Percentiles rank a stretch among this genome's conserved stretches.
These are phyloP conservation scores for Dryadula phaetusa DNA, from an alignment of 2,888 invertebrate species.

Conservation along the genomic window DNA sequence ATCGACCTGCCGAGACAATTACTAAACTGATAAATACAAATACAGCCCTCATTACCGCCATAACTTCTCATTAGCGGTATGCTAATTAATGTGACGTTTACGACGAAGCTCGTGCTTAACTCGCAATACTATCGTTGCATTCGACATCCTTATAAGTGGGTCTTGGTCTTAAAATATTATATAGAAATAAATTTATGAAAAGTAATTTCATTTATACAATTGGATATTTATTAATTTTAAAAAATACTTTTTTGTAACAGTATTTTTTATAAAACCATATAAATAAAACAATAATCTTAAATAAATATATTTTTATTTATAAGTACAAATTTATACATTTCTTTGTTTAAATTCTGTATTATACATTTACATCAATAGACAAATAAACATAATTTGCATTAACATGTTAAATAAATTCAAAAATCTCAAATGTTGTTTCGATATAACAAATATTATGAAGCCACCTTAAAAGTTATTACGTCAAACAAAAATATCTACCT, in stretches of 20 bases:
- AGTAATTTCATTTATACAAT: neutral
- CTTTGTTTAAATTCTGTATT: neutral
- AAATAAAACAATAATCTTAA: neutral
- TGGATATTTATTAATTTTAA: neutral
- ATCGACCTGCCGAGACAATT: conserved; percentile 23
- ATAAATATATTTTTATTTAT: too few relatives aligned
- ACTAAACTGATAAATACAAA: conserved; percentile 66
- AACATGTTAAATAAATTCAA: conserved; percentile 3
- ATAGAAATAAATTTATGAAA: neutral
- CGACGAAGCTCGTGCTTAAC: conserved; percentile 67
- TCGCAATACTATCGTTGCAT: conserved; percentile 37
- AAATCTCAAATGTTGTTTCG: conserved; percentile 11
- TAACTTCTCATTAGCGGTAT: conserved; percentile 83
- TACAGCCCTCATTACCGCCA: conserved; percentile 79
- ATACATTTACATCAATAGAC: neutral
- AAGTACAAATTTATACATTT: neutral
- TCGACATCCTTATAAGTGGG: conserved; percentile 42
- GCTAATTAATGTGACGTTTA: conserved; percentile 83
- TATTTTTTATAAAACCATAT: neutral
- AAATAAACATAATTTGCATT: conserved; percentile 1
- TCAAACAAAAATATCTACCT: conserved; percentile 17
- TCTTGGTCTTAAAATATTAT: conserved; percentile 11
- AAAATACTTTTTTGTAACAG: neutral
- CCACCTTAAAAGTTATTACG: conserved; percentile 18
- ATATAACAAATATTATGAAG: conserved; percentile 25